Conservation (phyloP, 35 echinoderm and acorn worm species). For the Nesometra sesokonis region DNA sequence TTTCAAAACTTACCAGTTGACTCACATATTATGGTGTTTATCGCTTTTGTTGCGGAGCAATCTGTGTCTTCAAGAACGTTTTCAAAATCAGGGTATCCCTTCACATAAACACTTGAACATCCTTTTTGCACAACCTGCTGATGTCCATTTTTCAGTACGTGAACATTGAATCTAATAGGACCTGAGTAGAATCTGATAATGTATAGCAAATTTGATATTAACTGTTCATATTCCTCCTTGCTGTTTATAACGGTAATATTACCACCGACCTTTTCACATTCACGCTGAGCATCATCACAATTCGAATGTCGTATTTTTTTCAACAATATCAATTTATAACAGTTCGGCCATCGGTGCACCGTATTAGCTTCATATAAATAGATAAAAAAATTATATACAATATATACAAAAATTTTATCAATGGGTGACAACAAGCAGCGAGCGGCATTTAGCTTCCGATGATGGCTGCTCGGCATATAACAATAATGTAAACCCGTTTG, state of each 20-base stretch:
- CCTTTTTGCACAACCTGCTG: background rate
- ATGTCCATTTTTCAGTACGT: background rate
- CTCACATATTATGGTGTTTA: background rate
- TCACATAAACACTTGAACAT: background rate
- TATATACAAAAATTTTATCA: no score
- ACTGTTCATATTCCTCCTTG: background rate
- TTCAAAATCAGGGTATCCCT: background rate
- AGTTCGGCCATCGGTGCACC: background rate
- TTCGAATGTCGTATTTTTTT: background rate
- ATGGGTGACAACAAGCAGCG: no score
- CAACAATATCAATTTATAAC: background rate
- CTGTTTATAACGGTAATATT: background rate
- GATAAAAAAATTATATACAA: no score
- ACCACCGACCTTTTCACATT: background rate
- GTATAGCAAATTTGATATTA: background rate
- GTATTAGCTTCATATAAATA: background rate
- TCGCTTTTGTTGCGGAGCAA: background rate
- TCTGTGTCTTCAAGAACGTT: background rate
- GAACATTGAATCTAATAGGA: background rate
- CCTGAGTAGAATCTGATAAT: background rate
- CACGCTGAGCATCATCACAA: background rate
- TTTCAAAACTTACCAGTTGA: background rate
- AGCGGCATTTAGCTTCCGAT: no score
- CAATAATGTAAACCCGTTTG: no score
- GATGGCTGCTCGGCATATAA: no score